Base-by-base conservation (phyloP, 2,888 invertebrate genomes). In the Allygus modestus region DNA sequence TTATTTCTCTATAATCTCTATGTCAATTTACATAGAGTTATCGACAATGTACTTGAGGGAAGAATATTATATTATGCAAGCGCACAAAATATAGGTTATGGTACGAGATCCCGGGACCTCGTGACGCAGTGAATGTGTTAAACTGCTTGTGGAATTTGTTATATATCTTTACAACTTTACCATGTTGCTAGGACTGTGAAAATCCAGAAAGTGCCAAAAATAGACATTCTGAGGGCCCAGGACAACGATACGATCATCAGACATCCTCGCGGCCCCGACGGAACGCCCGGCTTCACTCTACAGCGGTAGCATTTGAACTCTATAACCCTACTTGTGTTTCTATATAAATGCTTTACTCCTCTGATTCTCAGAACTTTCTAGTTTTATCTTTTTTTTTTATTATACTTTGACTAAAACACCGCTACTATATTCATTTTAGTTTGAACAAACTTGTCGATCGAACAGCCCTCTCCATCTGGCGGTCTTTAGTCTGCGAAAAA, bases 211-310 rank as follows among this genome's bases (percentile, higher is more conserved):
- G 58, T 58, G 79, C 79, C 89, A 41, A 91, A 91, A 87, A 88
- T 89, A 85, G 89, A 89, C 85, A 86, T 92, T 86, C 89, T 89
- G 0, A 89, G 92, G 81, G 87, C 91, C 75, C 91, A 91, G 2
- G 90, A 91, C 0, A 91, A 88, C 91, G 41, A 91, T 91, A 87
- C 91, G 91, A 75, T 96, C 84, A 92, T 96, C 88, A 92, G 97
- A 88, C 92, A 95, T 89, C 97, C 97, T 0, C 92, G 93, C 88
- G 96, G 96, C 51, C 97, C 97, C 0, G 96, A 97, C 88, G 96
- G 96, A 86, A 95, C 95, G 77, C 92, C 91, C 88, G 95, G 95
- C 73, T 95, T 95, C 89, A 93, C 92, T 88, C 90, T 93, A 89
- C 92, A 93, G 88, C 94, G 95, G 93, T 95, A 94, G 93, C 92